A percentile compares a stretch with the other conserved stretches of the same genome.
These are phyloP conservation scores for Tragopan temminckii DNA, from an alignment of 2,797 vertebrate genomes.

Conservation along the genomic window DNA sequence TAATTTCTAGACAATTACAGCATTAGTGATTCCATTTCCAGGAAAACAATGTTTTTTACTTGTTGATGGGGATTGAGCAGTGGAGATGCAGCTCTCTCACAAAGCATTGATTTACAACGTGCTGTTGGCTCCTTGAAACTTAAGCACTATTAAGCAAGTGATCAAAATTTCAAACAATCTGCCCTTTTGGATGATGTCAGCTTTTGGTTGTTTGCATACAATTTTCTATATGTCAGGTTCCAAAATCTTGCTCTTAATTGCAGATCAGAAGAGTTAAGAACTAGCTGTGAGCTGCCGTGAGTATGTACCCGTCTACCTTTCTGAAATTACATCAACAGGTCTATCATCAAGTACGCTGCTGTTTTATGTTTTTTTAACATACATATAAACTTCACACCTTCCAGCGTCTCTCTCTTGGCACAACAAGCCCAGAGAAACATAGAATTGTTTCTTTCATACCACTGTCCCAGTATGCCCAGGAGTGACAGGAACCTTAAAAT, in stretches of 20 bases:
- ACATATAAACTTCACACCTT: not conserved
- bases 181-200: not conserved
- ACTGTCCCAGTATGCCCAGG: not conserved
- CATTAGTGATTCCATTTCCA: not conserved
- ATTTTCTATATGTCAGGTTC: not conserved
- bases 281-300: not conserved
- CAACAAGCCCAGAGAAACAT: not conserved
- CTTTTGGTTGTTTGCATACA: not conserved
- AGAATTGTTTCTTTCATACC: not conserved
- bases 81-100: not conserved
- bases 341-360: not conserved
- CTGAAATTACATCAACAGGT: not conserved
- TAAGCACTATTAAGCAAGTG: not conserved
- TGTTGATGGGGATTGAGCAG: not conserved
- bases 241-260: not conserved
- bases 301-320: not conserved
- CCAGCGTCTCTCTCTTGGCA: not conserved
- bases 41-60: not conserved
- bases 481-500: not conserved
- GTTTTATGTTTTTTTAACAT: not conserved
- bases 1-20: not conserved
- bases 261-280: not conserved
- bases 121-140: not conserved
- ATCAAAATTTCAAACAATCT: not conserved
- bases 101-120: not conserved